Evolutionary conservation across 1,140 invertebrate species (phyloP), one percentile per base, ranked within the genome.

Genomic region (Halotydeus destructor): DNA sequence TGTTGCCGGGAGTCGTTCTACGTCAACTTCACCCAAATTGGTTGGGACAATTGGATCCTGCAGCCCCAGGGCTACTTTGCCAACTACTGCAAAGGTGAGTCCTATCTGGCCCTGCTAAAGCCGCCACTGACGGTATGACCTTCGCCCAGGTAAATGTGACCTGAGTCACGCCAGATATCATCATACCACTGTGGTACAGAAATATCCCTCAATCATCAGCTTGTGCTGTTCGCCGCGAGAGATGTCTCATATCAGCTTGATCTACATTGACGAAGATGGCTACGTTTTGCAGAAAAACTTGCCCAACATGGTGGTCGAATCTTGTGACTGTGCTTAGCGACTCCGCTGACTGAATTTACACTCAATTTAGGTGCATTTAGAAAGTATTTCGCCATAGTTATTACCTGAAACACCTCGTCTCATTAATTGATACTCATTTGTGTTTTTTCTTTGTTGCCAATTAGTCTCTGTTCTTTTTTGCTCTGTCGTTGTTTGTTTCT

Each of bases 361-460:
- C n/a, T n/a, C n/a, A n/a, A n/a, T n/a, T n/a, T n/a, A n/a, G n/a
- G n/a, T n/a, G n/a, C n/a, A n/a, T n/a, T n/a, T n/a, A n/a, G n/a
- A n/a, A n/a, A n/a, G n/a, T n/a, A n/a, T n/a, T n/a, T n/a, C n/a
- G n/a, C n/a, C n/a, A n/a, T n/a, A n/a, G n/a, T n/a, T n/a, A n/a
- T n/a, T n/a, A n/a, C n/a, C n/a, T n/a, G n/a, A n/a, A n/a, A n/a
- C n/a, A n/a, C n/a, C n/a, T n/a, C n/a, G n/a, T n/a, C n/a, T 46
- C 26, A 43, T 25, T 27, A 37, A 35, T 12, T 41, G 26, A 6
- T 59, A 21, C 48, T 67, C 30, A 52, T 66, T 24, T n/a, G n/a
- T n/a, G n/a, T n/a, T n/a, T n/a, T n/a, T n/a, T n/a, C n/a, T n/a
- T n/a, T n/a, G n/a, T n/a, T n/a, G n/a, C n/a, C n/a, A n/a, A n/a